A percentile compares a stretch with the other conserved stretches of the same genome.
Evolutionary conservation across 1,140 invertebrate genomes (phyloP).

Genomic region (Drosophila jambulina): DNA sequence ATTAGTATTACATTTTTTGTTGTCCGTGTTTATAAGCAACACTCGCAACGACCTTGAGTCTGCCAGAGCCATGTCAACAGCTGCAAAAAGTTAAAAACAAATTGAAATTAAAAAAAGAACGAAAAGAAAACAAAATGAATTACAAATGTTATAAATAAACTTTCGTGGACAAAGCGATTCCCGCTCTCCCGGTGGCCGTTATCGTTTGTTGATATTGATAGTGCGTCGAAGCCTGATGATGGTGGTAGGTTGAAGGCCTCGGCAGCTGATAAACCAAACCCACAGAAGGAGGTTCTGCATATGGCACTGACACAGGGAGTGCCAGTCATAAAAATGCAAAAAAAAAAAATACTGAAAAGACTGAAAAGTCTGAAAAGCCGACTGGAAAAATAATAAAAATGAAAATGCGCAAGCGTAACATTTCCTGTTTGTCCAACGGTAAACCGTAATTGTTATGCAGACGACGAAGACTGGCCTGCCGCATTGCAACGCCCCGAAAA

Average conservation of each 20-base stretch:
- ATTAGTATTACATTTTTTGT: neutral
- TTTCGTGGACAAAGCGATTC: slow-evolving; percentile 5
- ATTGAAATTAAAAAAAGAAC: neutral
- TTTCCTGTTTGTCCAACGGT: slow-evolving; percentile 72
- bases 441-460: slow-evolving; percentile 75
- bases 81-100: slow-evolving; percentile 28
- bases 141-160: slow-evolving; percentile 57
- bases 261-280: slow-evolving; percentile 53
- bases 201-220: slow-evolving; percentile 75
- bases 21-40: slow-evolving; percentile 35
- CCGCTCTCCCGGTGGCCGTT: slow-evolving; percentile 27
- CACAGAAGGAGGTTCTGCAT: slow-evolving; percentile 24
- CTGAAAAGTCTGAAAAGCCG: neutral
- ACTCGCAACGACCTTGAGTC: slow-evolving; percentile 58
- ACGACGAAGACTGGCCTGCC: slow-evolving; percentile 42
- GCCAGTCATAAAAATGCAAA: slow-evolving; percentile 19
- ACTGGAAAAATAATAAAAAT: slow-evolving; percentile 47
- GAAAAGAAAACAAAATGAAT: slow-evolving; percentile 18
- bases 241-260: slow-evolving; percentile 23
- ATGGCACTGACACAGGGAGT: slow-evolving; percentile 5
- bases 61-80: slow-evolving; percentile 48
- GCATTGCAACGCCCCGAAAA: slow-evolving; percentile 38
- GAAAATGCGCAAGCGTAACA: slow-evolving; percentile 60
- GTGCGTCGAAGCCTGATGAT: slow-evolving; percentile 13
- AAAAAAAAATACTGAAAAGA: slow-evolving; percentile 15